These are phyloP conservation scores for Trogon surrucura DNA, from an alignment of 2,113 vertebrate genomes.

Conservation along the genomic window DNA sequence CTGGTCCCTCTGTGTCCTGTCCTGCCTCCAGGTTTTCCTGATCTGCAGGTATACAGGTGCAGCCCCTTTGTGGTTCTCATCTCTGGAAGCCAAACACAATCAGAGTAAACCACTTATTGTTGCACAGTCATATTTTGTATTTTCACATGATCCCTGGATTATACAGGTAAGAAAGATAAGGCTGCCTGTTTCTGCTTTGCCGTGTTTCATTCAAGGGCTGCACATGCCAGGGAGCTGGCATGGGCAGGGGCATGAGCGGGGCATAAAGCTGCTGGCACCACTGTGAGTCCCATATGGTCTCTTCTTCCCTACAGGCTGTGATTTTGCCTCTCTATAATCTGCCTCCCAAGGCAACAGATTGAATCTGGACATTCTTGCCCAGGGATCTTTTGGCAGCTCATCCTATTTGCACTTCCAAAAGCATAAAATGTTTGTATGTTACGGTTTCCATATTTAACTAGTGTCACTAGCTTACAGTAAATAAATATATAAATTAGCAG, in stretches of 20 bases:
- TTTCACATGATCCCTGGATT: not conserved
- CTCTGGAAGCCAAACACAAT: not conserved
- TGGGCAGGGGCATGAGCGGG: not conserved
- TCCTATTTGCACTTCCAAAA: constrained; percentile 11
- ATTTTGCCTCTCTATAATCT: not conserved
- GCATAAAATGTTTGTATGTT: constrained; percentile 30
- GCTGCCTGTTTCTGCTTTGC: not conserved
- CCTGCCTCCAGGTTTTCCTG: not conserved
- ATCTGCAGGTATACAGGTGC: not conserved
- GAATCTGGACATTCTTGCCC: constrained; percentile 41
- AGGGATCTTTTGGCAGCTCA: constrained; percentile 33
- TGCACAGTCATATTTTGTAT: not conserved
- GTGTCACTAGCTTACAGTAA: not conserved
- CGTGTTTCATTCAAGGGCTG: not conserved
- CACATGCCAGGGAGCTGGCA: not conserved
- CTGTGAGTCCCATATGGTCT: constrained; percentile 32
- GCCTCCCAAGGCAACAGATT: constrained; percentile 36
- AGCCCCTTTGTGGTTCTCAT: not conserved
- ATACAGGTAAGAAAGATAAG: not conserved
- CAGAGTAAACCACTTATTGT: not conserved
- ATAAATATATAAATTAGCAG: not conserved
- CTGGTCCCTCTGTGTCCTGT: not conserved
- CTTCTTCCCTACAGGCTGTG: not conserved
- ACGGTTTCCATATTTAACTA: not conserved
- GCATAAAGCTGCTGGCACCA: not conserved